Conservation (phyloP, 2,888 invertebrate genomes). For the Pemphredon lugubris region DNA sequence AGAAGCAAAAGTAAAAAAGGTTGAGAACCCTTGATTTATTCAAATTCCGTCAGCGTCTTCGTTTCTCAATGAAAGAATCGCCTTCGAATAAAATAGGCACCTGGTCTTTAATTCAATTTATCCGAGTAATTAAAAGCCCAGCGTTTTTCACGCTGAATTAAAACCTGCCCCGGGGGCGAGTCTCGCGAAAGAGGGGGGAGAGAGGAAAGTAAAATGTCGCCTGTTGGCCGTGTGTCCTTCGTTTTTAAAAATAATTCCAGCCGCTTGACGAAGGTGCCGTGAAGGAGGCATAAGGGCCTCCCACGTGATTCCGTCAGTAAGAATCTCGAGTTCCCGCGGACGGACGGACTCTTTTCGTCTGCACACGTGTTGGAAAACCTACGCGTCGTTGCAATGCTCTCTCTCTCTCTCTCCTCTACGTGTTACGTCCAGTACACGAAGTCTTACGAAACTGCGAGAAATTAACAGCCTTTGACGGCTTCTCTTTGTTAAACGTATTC, state of each 20-base stretch:
- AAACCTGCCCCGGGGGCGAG: too few species aligned
- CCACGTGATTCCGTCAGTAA: conserved; percentile 19
- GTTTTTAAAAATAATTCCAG: conserved; percentile 35
- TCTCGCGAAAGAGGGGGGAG: too few species aligned
- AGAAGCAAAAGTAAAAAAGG: too few species aligned
- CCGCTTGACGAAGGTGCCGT: not conserved
- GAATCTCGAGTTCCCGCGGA: conserved; percentile 2
- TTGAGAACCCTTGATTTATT: too few species aligned
- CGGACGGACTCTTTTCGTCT: not conserved
- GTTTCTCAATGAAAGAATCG: too few species aligned
- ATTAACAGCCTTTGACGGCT: conserved; percentile 2
- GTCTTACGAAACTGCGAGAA: conserved; percentile 3
- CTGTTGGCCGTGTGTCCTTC: conserved; percentile 5
- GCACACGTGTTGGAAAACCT: conserved; percentile 12
- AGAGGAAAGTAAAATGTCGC: not conserved
- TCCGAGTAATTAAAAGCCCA: too few species aligned
- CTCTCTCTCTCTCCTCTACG: too few species aligned
- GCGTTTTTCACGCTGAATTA: too few species aligned
- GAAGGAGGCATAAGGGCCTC: conserved; percentile 21
- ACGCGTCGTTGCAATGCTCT: conserved; percentile 14
- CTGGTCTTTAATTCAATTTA: too few species aligned
- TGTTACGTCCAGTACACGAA: conserved; percentile 1
- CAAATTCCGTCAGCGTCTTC: too few species aligned
- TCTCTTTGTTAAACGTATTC: conserved; percentile 1
- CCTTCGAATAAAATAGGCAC: too few species aligned